phyloP scores from a whole-genome alignment of 1,140 invertebrate genomes.

The Vanessa atalanta region DNA sequence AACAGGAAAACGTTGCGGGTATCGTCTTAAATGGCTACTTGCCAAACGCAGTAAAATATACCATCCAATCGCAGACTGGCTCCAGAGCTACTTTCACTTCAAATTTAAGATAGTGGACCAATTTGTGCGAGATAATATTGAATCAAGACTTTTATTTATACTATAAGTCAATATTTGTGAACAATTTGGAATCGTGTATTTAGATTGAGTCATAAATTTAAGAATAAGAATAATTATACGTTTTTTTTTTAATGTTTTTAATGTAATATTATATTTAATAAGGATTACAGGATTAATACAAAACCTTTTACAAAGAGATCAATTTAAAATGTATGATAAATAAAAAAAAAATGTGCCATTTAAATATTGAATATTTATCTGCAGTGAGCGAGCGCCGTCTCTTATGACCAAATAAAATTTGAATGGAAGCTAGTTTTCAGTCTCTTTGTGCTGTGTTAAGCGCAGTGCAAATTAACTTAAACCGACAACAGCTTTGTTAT shows the following conservation, averaged over 20 bases:
- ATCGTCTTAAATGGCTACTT: constrained; percentile 63
- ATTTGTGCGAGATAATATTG: constrained; percentile 57
- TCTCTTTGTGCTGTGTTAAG: constrained; percentile 53
- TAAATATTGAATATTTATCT: constrained; percentile 1
- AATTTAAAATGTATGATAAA: not conserved
- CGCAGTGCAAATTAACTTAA: constrained; percentile 54
- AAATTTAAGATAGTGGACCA: constrained; percentile 50
- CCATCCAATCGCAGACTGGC: constrained; percentile 64
- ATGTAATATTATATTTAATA: no score
- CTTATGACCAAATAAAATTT: not conserved
- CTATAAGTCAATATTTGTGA: not conserved
- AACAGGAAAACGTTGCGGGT: constrained; percentile 65
- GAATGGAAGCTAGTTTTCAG: constrained; percentile 5
- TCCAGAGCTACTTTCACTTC: constrained; percentile 50
- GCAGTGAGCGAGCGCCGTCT: not conserved
- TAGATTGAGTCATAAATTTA: no score
- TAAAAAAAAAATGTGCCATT: not conserved
- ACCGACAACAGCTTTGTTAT: constrained; percentile 50
- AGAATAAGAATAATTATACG: no score
- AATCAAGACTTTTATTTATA: constrained; percentile 28
- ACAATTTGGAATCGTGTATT: not conserved
- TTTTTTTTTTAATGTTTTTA: no score
- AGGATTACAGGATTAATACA: no score
- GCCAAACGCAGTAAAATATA: constrained; percentile 75
- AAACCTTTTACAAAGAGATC: no score